Conservation (phyloP, 2,113 vertebrate species). For the Macrotus californicus region DNA sequence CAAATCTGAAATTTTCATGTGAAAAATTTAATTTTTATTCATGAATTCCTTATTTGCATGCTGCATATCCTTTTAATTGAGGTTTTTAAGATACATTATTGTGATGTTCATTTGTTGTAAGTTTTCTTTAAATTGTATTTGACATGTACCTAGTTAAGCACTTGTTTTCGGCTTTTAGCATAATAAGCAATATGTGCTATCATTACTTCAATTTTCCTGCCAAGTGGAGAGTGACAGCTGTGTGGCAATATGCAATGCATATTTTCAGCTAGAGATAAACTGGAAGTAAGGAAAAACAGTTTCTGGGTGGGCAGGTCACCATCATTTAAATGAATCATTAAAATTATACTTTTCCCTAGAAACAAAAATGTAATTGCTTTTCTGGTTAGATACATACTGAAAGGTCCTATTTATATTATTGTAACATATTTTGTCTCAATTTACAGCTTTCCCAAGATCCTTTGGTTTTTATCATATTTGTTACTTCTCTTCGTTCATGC, state of each 20-base stretch:
- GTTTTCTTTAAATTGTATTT: slow-evolving; percentile 52
- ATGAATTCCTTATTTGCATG: slow-evolving; percentile 13
- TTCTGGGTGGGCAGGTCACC: slow-evolving; percentile 74
- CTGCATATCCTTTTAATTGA: slow-evolving; percentile 15
- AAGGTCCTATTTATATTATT: slow-evolving; percentile 60
- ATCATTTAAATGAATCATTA: slow-evolving; percentile 72
- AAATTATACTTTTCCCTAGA: slow-evolving; percentile 71
- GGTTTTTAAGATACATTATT: slow-evolving; percentile 58
- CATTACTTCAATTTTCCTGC: slow-evolving; percentile 76
- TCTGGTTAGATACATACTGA: slow-evolving; percentile 57
- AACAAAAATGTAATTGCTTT: slow-evolving; percentile 77
- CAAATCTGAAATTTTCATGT: slow-evolving; percentile 7
- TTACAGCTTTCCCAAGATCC: slow-evolving; percentile 50
- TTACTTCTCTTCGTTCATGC: background rate
- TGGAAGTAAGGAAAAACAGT: slow-evolving; percentile 63
- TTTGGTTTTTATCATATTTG: slow-evolving; percentile 10
- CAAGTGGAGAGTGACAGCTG: slow-evolving; percentile 74
- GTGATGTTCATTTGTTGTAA: slow-evolving; percentile 55
- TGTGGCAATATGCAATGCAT: slow-evolving; percentile 74
- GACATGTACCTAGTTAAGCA: slow-evolving; percentile 66
- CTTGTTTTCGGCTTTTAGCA: slow-evolving; percentile 73
- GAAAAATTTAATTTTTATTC: slow-evolving; percentile 17
- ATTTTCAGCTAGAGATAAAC: slow-evolving; percentile 81
- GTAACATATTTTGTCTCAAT: slow-evolving; percentile 53
- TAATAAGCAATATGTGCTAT: slow-evolving; percentile 76